These are phyloP conservation scores for Cactoblastis cactorum DNA, from an alignment of 2,888 invertebrate species.

Conservation along the genomic window DNA sequence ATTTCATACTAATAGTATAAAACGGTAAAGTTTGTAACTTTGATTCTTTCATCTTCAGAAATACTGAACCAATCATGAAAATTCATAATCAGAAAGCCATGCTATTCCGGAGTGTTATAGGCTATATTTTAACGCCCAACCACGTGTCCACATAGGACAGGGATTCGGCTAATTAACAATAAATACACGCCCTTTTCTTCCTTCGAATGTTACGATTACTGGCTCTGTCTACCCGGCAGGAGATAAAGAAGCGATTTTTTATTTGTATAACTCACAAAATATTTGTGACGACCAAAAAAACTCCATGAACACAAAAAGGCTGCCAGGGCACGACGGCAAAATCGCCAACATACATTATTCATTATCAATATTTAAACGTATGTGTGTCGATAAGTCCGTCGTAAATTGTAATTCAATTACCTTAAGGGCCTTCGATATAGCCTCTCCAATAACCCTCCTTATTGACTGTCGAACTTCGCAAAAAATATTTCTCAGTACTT, in stretches of 20 bases:
- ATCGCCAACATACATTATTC: slow-evolving; percentile 5
- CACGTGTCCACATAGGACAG: no score
- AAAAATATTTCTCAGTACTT: slow-evolving; percentile 17
- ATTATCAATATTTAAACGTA: slow-evolving; percentile 25
- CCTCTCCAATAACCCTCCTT: slow-evolving; percentile 22
- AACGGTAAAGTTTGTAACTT: no score
- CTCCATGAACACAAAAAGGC: slow-evolving; percentile 1
- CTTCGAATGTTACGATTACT: not conserved
- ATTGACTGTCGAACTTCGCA: slow-evolving; percentile 23
- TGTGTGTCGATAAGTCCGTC: slow-evolving; percentile 24
- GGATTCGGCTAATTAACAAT: no score
- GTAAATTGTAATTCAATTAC: slow-evolving; percentile 30
- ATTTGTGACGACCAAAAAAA: not conserved
- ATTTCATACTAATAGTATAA: no score
- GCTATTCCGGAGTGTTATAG: no score
- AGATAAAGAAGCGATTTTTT: not conserved
- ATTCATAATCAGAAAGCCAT: no score
- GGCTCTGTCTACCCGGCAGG: no score
- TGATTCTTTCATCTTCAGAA: no score
- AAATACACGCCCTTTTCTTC: no score
- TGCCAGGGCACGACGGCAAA: not conserved
- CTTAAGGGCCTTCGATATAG: slow-evolving; percentile 21
- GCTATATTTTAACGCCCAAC: no score
- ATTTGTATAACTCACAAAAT: not conserved
- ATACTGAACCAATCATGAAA: no score